These are phyloP conservation scores for Euborellia annulipes DNA, from an alignment of 1,140 invertebrate species.

Conservation along the genomic window DNA sequence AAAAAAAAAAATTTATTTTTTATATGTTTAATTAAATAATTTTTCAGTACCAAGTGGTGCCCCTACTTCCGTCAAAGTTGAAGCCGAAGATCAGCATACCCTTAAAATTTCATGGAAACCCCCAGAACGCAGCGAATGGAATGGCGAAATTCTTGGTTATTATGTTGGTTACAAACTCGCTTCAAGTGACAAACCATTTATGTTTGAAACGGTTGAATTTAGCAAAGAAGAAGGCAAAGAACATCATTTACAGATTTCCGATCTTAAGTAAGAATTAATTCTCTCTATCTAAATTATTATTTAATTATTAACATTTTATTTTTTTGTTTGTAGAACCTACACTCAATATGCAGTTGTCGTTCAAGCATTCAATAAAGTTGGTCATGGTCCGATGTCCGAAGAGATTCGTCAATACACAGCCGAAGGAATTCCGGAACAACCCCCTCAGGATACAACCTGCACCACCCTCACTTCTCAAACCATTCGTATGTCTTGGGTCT, in stretches of 20 bases:
- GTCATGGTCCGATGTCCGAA: slow-evolving; percentile 75
- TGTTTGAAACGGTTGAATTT: slow-evolving; percentile 86
- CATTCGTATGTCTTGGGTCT: slow-evolving; percentile 84
- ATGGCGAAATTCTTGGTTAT: slow-evolving; percentile 81
- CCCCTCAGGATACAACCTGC: slow-evolving; percentile 80
- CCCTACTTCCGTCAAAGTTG: slow-evolving; percentile 67
- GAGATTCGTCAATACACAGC: slow-evolving; percentile 82
- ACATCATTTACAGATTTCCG: slow-evolving; percentile 59
- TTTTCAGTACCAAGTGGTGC: slow-evolving; percentile 56
- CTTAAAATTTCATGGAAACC: slow-evolving; percentile 89
- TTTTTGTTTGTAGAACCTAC: slow-evolving; percentile 48
- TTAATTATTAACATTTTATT: too few species aligned
- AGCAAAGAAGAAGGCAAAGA: slow-evolving; percentile 81
- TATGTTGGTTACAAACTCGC: slow-evolving; percentile 81
- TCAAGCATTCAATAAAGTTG: slow-evolving; percentile 89
- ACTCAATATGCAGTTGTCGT: slow-evolving; percentile 90
- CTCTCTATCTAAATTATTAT: too few species aligned
- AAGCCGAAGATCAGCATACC: slow-evolving; percentile 81
- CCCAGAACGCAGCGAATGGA: slow-evolving; percentile 75
- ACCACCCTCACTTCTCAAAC: slow-evolving; percentile 84
- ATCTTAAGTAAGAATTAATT: slow-evolving; percentile 44
- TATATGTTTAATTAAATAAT: neutral
- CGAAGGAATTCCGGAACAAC: slow-evolving; percentile 83
- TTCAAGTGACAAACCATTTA: slow-evolving; percentile 74
- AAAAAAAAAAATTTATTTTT: neutral